Conservation (phyloP, 1,140 invertebrate genomes). For the Lethrus apterus region DNA sequence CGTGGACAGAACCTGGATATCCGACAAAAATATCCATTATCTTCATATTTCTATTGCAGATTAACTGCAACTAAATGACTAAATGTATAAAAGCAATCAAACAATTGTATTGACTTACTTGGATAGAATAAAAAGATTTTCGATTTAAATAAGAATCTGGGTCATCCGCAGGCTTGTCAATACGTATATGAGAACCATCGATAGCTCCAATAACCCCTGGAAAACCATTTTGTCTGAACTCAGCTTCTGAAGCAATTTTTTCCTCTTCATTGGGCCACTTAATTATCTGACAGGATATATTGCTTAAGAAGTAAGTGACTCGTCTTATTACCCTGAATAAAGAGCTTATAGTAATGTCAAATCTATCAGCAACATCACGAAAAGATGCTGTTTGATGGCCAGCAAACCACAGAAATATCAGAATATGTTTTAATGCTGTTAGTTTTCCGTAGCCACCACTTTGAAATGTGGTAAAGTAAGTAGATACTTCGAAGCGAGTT, state of each 20-base stretch:
- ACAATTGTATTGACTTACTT: constrained; percentile 17
- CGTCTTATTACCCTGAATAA: constrained; percentile 27
- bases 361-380: constrained; percentile 33
- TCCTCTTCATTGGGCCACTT: constrained; percentile 27
- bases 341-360: constrained; percentile 29
- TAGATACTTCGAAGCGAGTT: constrained; percentile 1
- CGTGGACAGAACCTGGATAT: constrained; percentile 25
- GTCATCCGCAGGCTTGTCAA: constrained; percentile 24
- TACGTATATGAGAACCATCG: constrained; percentile 31
- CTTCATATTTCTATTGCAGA: constrained; percentile 22
- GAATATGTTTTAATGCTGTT: constrained; percentile 17
- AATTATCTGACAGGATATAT: constrained; percentile 24
- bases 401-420: constrained; percentile 34
- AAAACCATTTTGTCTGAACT: constrained; percentile 27
- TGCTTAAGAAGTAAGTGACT: constrained; percentile 27
- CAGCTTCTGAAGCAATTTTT: constrained; percentile 21
- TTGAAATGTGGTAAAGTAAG: too few relatives aligned
- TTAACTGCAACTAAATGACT: constrained; percentile 4
- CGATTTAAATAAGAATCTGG: constrained; percentile 30
- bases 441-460: constrained; percentile 17
- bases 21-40: constrained; percentile 27
- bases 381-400: constrained; percentile 32
- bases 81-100: not conserved
- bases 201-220: constrained; percentile 28
- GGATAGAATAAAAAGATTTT: constrained; percentile 27